A percentile compares a stretch with the other conserved stretches of the same genome.
These are phyloP conservation scores for Eubasilissa splendida DNA, from an alignment of 2,888 invertebrate genomes.

Conservation along the genomic window DNA sequence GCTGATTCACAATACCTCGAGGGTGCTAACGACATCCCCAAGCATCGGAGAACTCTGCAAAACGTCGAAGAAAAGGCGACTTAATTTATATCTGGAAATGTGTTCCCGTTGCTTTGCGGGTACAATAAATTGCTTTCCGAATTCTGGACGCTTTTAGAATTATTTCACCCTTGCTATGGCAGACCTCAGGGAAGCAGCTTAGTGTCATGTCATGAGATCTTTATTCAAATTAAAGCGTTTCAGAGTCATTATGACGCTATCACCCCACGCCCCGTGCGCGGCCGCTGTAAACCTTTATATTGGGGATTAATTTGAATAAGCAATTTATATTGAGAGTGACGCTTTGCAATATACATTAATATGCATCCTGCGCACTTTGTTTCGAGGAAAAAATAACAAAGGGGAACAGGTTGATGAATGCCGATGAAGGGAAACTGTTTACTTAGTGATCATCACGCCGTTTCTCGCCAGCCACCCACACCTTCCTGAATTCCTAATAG, in stretches of 20 bases:
- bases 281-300: slow-evolving; percentile 41
- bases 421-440: slow-evolving; percentile 16
- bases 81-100: background rate
- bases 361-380: slow-evolving; percentile 39
- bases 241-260: slow-evolving; percentile 54
- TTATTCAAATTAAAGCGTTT: slow-evolving; percentile 52
- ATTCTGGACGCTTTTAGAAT: background rate
- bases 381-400: slow-evolving; percentile 29
- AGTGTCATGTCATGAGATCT: slow-evolving; percentile 56
- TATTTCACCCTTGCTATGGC: slow-evolving; percentile 11
- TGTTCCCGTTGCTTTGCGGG: background rate
- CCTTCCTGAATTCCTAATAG: background rate
- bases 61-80: background rate
- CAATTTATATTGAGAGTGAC: slow-evolving; percentile 51
- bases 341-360: slow-evolving; percentile 31
- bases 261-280: slow-evolving; percentile 18
- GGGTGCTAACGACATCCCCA: too few species aligned
- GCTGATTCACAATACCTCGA: slow-evolving; percentile 1
- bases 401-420: slow-evolving; percentile 30
- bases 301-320: slow-evolving; percentile 55
- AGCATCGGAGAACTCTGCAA: background rate
- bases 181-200: slow-evolving; percentile 46
- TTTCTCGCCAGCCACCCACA: background rate
- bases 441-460: slow-evolving; percentile 4
- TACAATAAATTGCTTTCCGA: background rate